A percentile compares a stretch with the other conserved stretches of the same genome.
Evolutionary conservation across 2,888 invertebrate species (phyloP).

Genomic region (Drepana falcataria): DNA sequence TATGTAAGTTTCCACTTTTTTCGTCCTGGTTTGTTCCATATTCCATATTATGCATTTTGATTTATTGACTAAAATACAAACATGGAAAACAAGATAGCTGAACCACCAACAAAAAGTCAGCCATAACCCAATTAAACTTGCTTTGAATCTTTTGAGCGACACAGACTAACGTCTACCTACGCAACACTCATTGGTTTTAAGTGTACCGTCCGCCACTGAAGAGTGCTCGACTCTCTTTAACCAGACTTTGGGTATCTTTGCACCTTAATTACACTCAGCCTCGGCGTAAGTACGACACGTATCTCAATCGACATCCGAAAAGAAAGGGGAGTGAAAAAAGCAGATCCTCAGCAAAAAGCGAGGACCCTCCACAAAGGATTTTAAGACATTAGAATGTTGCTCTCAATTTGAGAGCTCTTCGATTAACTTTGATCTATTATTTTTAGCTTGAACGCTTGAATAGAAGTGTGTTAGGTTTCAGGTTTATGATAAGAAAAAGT

Average conservation of each 20-base stretch:
- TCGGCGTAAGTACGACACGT: constrained; percentile 63
- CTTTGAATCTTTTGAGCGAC: constrained; percentile 70
- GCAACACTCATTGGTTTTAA: constrained; percentile 67
- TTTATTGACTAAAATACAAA: too few relatives aligned
- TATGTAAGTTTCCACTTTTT: too few relatives aligned
- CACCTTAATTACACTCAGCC: constrained; percentile 74
- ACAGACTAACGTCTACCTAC: constrained; percentile 56
- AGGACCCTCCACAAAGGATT: constrained; percentile 43
- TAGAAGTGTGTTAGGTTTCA: constrained; percentile 4
- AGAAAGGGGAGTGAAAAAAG: constrained; percentile 45
- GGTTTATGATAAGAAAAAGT: not conserved
- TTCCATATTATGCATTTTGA: too few relatives aligned
- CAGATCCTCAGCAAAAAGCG: constrained; percentile 41
- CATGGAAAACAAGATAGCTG: constrained; percentile 16
- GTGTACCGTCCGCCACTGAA: constrained; percentile 64
- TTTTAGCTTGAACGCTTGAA: constrained; percentile 20
- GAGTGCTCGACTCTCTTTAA: constrained; percentile 59
- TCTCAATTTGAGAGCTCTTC: constrained; percentile 36
- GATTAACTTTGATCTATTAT: constrained; percentile 44
- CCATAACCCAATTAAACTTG: constrained; percentile 61
- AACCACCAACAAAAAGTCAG: constrained; percentile 19
- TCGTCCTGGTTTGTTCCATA: too few relatives aligned
- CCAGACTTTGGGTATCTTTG: constrained; percentile 74
- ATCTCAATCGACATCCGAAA: constrained; percentile 52
- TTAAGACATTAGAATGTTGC: constrained; percentile 42